Conservation (phyloP, 2,888 invertebrate species). For the Crematogaster levior region DNA sequence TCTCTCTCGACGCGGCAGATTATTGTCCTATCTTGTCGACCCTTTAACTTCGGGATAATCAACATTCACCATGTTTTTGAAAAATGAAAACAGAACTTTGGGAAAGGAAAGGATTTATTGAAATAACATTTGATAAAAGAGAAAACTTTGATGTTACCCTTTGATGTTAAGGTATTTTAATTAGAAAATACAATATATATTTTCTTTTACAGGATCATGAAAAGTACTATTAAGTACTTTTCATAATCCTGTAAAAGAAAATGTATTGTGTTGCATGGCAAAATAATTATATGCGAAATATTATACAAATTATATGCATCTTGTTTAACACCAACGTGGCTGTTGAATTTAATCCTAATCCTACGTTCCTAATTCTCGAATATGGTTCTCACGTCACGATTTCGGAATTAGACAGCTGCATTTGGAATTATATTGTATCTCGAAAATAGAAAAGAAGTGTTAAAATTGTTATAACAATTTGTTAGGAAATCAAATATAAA, state of each 20-base stretch:
- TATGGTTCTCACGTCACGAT: not conserved
- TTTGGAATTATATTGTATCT: not conserved
- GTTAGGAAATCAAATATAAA: not conserved
- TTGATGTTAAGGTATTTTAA: not conserved
- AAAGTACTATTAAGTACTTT: not conserved
- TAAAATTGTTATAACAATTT: not conserved
- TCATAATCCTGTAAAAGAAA: not conserved
- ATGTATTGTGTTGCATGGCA: not conserved
- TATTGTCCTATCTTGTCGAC: not conserved
- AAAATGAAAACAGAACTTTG: not conserved
- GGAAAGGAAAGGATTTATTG: not conserved
- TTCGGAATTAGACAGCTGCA: not conserved
- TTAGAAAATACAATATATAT: no score
- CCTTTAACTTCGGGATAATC: not conserved
- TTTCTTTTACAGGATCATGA: not conserved
- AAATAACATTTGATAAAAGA: no score
- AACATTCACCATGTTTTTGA: not conserved
- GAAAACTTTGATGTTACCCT: no score
- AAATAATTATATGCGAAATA: not conserved
- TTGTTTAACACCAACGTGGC: not conserved
- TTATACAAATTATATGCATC: not conserved
- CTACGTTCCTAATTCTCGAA: not conserved
- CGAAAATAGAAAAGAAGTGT: not conserved
- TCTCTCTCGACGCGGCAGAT: not conserved
- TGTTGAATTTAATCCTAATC: conserved; percentile 21